A percentile compares a stretch with the other conserved stretches of the same genome.
These are phyloP conservation scores for Xiphophorus maculatus DNA, from an alignment of 2,113 vertebrate genomes.

Conservation along the genomic window DNA sequence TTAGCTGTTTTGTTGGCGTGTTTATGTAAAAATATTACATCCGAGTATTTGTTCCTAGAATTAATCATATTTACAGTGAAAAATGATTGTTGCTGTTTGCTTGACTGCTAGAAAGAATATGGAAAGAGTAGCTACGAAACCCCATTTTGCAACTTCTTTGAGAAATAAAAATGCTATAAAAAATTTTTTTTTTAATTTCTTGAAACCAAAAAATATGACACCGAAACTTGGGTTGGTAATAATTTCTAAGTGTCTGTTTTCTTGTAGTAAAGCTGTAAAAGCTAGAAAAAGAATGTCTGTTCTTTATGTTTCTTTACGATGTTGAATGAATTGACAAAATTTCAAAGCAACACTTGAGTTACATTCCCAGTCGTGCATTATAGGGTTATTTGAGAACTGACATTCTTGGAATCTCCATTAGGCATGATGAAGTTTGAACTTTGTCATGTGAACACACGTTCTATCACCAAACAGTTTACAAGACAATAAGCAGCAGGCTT, in stretches of 20 bases:
- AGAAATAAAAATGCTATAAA: too few species aligned
- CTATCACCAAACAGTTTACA: background rate
- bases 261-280: background rate
- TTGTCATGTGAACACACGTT: background rate
- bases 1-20: background rate
- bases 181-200: too few species aligned
- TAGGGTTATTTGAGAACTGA: background rate
- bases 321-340: background rate
- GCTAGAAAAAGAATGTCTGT: background rate
- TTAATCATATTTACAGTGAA: background rate
- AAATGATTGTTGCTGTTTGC: background rate
- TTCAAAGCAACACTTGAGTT: background rate
- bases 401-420: background rate
- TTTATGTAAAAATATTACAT: too few species aligned
- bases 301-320: background rate
- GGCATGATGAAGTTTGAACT: background rate
- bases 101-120: background rate
- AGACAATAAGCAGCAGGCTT: background rate
- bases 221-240: background rate
- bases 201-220: background rate
- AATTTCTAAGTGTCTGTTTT: background rate
- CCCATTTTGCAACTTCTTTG: too few species aligned
- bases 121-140: background rate
- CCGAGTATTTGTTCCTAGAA: too few species aligned
- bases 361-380: background rate